phyloP scores from a whole-genome alignment of 1,140 invertebrate genomes.

The Aphaenogaster ashmeadi region DNA sequence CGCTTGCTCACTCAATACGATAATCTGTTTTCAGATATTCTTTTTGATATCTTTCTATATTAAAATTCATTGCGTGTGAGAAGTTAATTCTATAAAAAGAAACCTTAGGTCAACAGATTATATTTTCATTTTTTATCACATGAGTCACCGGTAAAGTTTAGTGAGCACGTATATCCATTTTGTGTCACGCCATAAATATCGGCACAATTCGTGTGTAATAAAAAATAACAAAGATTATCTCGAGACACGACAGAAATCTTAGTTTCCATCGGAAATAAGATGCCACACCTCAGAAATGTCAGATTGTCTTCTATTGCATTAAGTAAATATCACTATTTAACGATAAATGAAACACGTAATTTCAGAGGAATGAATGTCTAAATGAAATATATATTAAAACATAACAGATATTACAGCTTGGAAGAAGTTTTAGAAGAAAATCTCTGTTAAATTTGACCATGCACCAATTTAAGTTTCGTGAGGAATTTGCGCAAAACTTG shows the following conservation, averaged over 20 bases:
- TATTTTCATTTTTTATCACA: not conserved
- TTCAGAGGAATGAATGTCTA: not conserved
- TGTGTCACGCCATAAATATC: conserved; percentile 19
- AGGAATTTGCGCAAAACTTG: conserved; percentile 28
- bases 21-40: conserved; percentile 10
- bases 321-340: not conserved
- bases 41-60: not conserved
- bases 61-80: not conserved
- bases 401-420: not conserved
- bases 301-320: not conserved
- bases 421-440: not conserved
- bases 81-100: conserved; percentile 9
- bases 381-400: not conserved
- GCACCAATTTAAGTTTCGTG: conserved; percentile 13
- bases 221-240: conserved; percentile 31
- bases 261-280: not conserved
- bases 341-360: not conserved
- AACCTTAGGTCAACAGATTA: not conserved
- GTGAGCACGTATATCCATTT: conserved; percentile 3
- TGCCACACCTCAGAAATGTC: not conserved
- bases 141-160: not conserved
- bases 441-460: conserved; percentile 16
- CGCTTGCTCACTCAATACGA: not conserved
- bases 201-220: not conserved
- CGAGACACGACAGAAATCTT: not conserved